These are phyloP conservation scores for Calidris pygmaea DNA, from an alignment of 2,113 vertebrate genomes.

Conservation along the genomic window DNA sequence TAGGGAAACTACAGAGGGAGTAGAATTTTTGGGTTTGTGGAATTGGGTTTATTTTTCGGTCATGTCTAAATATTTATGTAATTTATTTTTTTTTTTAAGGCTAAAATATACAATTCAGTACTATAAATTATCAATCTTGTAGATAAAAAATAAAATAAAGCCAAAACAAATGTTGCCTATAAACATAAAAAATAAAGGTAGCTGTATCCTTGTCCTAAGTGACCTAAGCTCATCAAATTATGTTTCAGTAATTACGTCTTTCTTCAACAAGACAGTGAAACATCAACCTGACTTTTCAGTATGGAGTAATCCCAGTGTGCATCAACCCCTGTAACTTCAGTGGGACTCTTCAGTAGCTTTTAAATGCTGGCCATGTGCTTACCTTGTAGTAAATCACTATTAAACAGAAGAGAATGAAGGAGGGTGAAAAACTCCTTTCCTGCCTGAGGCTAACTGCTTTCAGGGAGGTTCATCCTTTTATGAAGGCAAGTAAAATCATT, in stretches of 20 bases:
- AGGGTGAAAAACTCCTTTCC: constrained; percentile 19
- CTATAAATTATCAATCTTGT: background rate
- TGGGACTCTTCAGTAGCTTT: background rate
- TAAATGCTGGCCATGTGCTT: background rate
- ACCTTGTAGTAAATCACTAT: constrained; percentile 23
- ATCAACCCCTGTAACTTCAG: background rate
- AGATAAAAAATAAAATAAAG: background rate
- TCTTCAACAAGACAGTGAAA: background rate
- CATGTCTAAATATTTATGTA: background rate
- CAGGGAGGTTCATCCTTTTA: constrained; percentile 10
- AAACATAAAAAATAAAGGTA: background rate
- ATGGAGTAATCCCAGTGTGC: background rate
- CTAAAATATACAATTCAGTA: background rate
- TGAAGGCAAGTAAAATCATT: constrained; percentile 35
- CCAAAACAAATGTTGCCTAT: background rate
- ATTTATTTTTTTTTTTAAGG: background rate
- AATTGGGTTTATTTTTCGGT: background rate
- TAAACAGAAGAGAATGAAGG: background rate
- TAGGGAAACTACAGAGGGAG: background rate
- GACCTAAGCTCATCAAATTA: background rate
- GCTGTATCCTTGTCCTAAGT: background rate
- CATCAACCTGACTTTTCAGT: background rate
- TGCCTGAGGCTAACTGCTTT: constrained; percentile 8
- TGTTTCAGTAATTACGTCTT: background rate
- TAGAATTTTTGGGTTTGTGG: background rate